Conservation (phyloP, 2,797 vertebrate genomes). For the Odontamblyopus rebecca region DNA sequence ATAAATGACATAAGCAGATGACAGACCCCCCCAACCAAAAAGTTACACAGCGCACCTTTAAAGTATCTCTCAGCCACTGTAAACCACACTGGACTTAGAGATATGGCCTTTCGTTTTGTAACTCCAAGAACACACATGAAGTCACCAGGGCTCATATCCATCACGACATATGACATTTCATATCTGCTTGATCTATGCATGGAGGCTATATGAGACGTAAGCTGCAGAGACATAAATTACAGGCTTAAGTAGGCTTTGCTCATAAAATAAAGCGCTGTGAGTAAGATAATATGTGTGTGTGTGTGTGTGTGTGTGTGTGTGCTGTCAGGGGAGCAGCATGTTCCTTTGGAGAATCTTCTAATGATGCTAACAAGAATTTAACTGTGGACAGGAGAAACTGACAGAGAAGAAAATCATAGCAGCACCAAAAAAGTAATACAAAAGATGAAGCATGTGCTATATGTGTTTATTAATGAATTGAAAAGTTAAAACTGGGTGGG, state of each 20-base stretch:
- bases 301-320: constrained; percentile 41
- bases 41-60: neutral
- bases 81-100: neutral
- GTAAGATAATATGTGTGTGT: constrained; percentile 24
- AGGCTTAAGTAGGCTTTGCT: neutral
- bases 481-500: too few relatives aligned
- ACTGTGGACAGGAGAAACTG: constrained; percentile 7
- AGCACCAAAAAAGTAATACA: too few relatives aligned
- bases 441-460: too few relatives aligned
- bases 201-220: neutral
- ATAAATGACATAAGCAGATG: too few relatives aligned
- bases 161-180: neutral
- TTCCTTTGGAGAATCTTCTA: constrained; percentile 38
- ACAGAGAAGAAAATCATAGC: too few relatives aligned
- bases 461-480: too few relatives aligned
- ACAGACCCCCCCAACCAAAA: too few relatives aligned
- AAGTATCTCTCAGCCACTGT: neutral
- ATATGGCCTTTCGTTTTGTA: neutral
- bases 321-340: constrained; percentile 50
- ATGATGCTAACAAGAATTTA: constrained; percentile 42
- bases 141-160: too few relatives aligned
- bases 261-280: constrained; percentile 12
- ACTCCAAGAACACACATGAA: neutral
- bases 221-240: neutral
- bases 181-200: neutral